Evolutionary conservation across 92 coral and sea anemone species (phyloP), one percentile per base, ranked within the genome.

Genomic region (Muricea muricata): DNA sequence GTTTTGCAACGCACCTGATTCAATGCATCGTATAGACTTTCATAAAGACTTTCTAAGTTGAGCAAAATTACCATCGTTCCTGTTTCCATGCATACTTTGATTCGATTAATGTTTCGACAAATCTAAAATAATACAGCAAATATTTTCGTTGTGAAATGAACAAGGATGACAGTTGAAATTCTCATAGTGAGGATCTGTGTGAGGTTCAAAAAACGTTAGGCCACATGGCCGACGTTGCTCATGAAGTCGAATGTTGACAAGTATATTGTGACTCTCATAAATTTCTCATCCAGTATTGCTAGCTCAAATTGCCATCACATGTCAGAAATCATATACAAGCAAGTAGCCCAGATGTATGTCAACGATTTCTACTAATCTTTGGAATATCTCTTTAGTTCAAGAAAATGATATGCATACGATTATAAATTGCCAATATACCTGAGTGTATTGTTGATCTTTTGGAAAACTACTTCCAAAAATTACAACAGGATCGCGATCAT

Each of bases 11-110:
- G n/a, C n/a, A n/a, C n/a, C n/a, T n/a, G n/a, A 32, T 91, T 91
- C n/a, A n/a, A n/a, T n/a, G n/a, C n/a, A n/a, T n/a, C n/a, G n/a
- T n/a, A n/a, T n/a, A n/a, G n/a, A n/a, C n/a, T n/a, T n/a, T n/a
- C n/a, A n/a, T n/a, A n/a, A n/a, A n/a, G n/a, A n/a, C n/a, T n/a
- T n/a, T n/a, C n/a, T n/a, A n/a, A n/a, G n/a, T n/a, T n/a, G n/a
- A n/a, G n/a, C n/a, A n/a, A n/a, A n/a, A n/a, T n/a, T 37, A 93
- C 98, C 33, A 94, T 94, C 18, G 90, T 82, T 28, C 98, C 98
- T 5, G 97, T 89, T 54, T 93, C 97, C 97, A 93, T 93, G 89
- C 94, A 93, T 50, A 93, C 94, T 85, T 93, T 93, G 45, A 93
- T 93, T 73, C 94, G 91, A 86, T 93, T 93, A 54, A 93, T 93